Evolutionary conservation across 2,113 vertebrate genomes (phyloP), one percentile per base, ranked within the genome.

Genomic region (Muntiacus reevesi): DNA sequence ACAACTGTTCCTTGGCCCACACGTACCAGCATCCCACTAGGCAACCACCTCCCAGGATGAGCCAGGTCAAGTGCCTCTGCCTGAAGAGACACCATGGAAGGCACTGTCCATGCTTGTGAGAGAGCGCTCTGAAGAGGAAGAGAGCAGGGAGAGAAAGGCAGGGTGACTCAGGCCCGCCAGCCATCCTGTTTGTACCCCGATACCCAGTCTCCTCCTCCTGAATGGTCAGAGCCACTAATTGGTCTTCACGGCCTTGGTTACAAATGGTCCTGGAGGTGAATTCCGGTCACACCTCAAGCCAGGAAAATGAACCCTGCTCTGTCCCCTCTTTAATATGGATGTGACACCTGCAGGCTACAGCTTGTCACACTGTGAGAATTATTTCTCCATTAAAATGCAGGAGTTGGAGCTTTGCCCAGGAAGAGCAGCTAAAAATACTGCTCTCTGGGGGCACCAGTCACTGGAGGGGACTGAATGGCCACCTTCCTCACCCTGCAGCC

Each of bases 351-450:
- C 98, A 96, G 36, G 15, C 88, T 87, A 83, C 55, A 91, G 95
- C 94, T 96, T 91, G 89, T 86, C 52, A 5, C 9, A 2, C 96
- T 88, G 94, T 97, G 64, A 97, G 95, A 98, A 97, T 96, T 97
- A 96, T 91, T 97, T 98, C 97, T 98, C 97, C 91, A 96, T 95
- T 89, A 89, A 98, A 97, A 98, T 71, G 95, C 92, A 96, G 87
- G 84, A 88, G 45, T 95, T 96, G 97, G 97, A 97, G 79, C 30
- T 50, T 6, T 13, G 74, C 96, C 89, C 47, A 0, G 93, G 76
- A 97, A 97, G 89, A 76, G 81, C 92, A 94, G 94, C 98, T 98
- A 87, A 98, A 98, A 98, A 97, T 97, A 98, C 97, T 89, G 86
- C 64, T 97, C 60, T 16, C 1, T 47, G 21, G 88, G 85, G 85